Evolutionary conservation across 2,797 vertebrate genomes (phyloP), one percentile per base, ranked within the genome.

Genomic region (Sparus aurata): DNA sequence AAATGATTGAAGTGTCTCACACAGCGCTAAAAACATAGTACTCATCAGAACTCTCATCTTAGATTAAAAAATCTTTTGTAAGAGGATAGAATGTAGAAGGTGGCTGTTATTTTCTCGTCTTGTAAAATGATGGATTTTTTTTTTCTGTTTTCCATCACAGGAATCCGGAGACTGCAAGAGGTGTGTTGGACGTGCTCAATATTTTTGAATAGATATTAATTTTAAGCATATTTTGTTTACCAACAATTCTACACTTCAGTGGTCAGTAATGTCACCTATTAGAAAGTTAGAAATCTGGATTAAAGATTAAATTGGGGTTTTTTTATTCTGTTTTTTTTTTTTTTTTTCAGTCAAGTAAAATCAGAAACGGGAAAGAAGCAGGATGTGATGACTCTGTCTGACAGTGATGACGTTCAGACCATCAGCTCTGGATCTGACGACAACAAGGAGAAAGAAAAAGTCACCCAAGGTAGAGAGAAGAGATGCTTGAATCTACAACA

Each of bases 321-420:
- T 41, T 75, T n/a, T n/a, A n/a, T n/a, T n/a, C n/a, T n/a, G n/a
- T 27, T 25, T 63, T 67, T 83, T 34, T 75, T 66, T 23, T 34
- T 34, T 34, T 34, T 34, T 34, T 64, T 27, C 80, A 94, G 90
- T 82, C 89, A 85, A 58, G 71, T 75, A 68, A 95, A 95, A 73
- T 1, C 77, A 0, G 93, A 94, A 5, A n/a, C 63, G 0, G 81
- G 58, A 22, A 95, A 93, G 85, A 94, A 91, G 80, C 93, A 97
- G 96, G 98, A 99, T 0, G 96, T 99, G 84, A 95, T 99, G 95
- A 98, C 96, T 0, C 92, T 99, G 8, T 98, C 97, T 0, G 98
- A 99, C 93, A 99, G 98, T 2, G 98, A 99, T 0, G 98, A 99
- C 66, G 97, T 99, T 91, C 98, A 99, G 92, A 99, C 98, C 85